These are phyloP conservation scores for Trachymyrmex septentrionalis DNA, from an alignment of 1,140 invertebrate genomes.

Conservation along the genomic window DNA sequence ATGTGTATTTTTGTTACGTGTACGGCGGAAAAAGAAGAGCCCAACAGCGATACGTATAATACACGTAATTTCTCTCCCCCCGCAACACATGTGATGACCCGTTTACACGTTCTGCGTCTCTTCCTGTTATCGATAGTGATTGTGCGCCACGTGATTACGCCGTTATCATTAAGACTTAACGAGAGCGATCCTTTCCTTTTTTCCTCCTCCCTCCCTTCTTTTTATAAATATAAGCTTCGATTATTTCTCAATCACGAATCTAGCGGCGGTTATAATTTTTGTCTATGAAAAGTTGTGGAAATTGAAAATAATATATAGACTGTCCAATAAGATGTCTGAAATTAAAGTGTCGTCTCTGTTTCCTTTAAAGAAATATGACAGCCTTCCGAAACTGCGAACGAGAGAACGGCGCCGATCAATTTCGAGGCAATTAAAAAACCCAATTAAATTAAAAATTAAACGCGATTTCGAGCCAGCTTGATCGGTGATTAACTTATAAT, in stretches of 20 bases:
- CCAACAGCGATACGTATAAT: background rate
- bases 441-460: no score
- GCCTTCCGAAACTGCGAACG: no score
- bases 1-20: constrained; percentile 55
- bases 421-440: no score
- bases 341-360: background rate
- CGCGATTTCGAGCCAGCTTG: background rate
- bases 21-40: constrained; percentile 8
- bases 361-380: background rate
- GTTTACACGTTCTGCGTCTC: constrained; percentile 42
- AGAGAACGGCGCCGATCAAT: no score
- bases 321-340: constrained; percentile 43
- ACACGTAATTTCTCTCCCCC: background rate
- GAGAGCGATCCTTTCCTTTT: background rate
- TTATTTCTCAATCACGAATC: constrained; percentile 31
- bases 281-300: constrained; percentile 41
- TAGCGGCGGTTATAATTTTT: constrained; percentile 18
- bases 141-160: constrained; percentile 23
- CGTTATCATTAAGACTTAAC: constrained; percentile 27
- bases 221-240: constrained; percentile 26
- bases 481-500: background rate
- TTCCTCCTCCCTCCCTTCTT: background rate
- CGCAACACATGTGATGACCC: background rate
- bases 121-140: constrained; percentile 35
- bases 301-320: constrained; percentile 46